Percentiles rank a stretch among this genome's conserved stretches.
These are phyloP conservation scores for Euura lappo DNA, from an alignment of 1,140 invertebrate species.

Conservation along the genomic window DNA sequence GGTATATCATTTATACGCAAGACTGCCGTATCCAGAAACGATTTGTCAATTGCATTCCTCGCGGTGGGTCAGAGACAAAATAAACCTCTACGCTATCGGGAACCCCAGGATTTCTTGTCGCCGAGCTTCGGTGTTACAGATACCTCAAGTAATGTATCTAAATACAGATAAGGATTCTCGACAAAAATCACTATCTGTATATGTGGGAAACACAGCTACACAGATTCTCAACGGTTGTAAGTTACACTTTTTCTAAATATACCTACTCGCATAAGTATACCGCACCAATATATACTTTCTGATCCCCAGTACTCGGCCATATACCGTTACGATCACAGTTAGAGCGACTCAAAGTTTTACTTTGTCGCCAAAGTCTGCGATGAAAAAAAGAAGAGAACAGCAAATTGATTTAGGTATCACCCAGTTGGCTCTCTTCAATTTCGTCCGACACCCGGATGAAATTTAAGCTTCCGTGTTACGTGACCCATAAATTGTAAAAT, in stretches of 20 bases:
- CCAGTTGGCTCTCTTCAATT: too few species aligned
- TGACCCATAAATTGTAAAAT: too few species aligned
- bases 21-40: not conserved
- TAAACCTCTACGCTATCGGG: not conserved
- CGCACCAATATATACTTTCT: too few species aligned
- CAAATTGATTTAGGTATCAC: too few species aligned
- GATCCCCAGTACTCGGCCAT: too few species aligned
- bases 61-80: not conserved
- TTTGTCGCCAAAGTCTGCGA: too few species aligned
- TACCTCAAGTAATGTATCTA: not conserved
- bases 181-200: not conserved
- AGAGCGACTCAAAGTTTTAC: too few species aligned
- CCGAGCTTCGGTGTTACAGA: not conserved
- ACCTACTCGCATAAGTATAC: too few species aligned
- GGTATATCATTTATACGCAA: not conserved
- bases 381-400: too few species aligned
- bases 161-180: not conserved
- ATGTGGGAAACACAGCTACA: not conserved
- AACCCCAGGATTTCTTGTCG: not conserved
- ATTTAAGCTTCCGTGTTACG: too few species aligned
- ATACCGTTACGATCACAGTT: too few species aligned
- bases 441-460: too few species aligned
- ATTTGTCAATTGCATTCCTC: conserved; percentile 5
- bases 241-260: not conserved
- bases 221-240: not conserved